phyloP scores from a whole-genome alignment of 2,888 invertebrate genomes.

The Eugnorisma glareosa region DNA sequence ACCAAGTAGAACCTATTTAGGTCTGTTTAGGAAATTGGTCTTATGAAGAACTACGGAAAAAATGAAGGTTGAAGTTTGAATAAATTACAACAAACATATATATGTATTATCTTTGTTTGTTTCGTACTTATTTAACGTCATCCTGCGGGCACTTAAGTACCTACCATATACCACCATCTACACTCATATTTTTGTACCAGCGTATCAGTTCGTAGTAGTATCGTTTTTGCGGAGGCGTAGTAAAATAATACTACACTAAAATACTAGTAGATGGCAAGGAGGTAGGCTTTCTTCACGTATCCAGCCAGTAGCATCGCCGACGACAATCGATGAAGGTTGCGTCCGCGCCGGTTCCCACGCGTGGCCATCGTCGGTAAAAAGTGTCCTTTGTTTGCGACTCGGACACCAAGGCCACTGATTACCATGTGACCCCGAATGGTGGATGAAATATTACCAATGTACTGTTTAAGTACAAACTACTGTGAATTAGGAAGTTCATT shows the following conservation, averaged over 20 bases:
- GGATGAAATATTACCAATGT: slow-evolving; percentile 65
- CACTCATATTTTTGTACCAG: too few relatives aligned
- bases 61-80: too few relatives aligned
- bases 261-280: not conserved
- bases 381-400: slow-evolving; percentile 67
- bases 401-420: slow-evolving; percentile 63
- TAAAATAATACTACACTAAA: not conserved
- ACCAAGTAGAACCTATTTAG: too few relatives aligned
- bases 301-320: slow-evolving; percentile 54
- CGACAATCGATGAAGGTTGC: slow-evolving; percentile 63
- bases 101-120: not conserved
- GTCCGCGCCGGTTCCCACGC: slow-evolving; percentile 64
- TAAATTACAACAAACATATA: too few relatives aligned
- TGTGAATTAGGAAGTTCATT: slow-evolving; percentile 67
- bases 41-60: not conserved
- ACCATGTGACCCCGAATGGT: slow-evolving; percentile 65
- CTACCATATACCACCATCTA: too few relatives aligned
- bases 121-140: not conserved
- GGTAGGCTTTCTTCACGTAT: slow-evolving; percentile 47
- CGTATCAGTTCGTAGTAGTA: too few relatives aligned
- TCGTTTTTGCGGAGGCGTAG: too few relatives aligned
- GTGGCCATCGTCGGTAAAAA: slow-evolving; percentile 64
- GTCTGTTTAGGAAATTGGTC: too few relatives aligned
- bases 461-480: slow-evolving; percentile 59
- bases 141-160: too few relatives aligned